These are phyloP conservation scores for honey bee (Apis mellifera) DNA, from an alignment of 1,140 invertebrate species.

Conservation along the genomic window DNA sequence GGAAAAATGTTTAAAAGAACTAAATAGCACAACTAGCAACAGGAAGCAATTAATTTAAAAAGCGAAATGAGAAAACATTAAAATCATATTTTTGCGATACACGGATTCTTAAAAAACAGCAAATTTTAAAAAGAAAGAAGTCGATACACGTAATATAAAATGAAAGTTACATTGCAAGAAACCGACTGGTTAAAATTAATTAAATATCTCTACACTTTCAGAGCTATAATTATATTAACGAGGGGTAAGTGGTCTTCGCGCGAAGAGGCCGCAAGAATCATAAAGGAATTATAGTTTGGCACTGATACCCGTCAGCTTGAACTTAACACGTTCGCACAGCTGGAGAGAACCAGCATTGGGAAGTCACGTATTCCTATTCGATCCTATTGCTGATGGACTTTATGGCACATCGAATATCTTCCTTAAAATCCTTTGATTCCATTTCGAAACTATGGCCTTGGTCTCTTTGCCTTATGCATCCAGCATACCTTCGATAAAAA, in stretches of 20 bases:
- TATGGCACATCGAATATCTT: conserved; percentile 11
- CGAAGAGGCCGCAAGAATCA: conserved; percentile 6
- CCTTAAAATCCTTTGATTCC: conserved; percentile 17
- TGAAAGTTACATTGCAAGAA: too few species aligned
- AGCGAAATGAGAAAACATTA: too few species aligned
- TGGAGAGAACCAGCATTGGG: not conserved
- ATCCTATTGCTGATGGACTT: too few species aligned
- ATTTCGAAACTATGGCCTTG: not conserved
- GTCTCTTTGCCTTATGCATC: not conserved
- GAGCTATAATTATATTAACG: not conserved
- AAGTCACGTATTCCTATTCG: conserved; percentile 13
- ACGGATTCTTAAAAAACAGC: too few species aligned
- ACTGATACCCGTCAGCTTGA: conserved; percentile 29
- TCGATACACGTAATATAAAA: not conserved
- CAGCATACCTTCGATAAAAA: not conserved
- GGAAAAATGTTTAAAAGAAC: not conserved
- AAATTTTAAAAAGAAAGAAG: not conserved
- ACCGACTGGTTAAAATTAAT: not conserved
- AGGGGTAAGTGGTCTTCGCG: not conserved
- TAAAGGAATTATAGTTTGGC: conserved; percentile 38
- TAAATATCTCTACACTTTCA: not conserved
- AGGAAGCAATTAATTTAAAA: not conserved
- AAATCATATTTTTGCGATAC: too few species aligned
- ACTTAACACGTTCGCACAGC: not conserved
- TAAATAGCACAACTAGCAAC: not conserved